phyloP scores from a whole-genome alignment of 2,797 vertebrate genomes.

The Anomalospiza imberbis region DNA sequence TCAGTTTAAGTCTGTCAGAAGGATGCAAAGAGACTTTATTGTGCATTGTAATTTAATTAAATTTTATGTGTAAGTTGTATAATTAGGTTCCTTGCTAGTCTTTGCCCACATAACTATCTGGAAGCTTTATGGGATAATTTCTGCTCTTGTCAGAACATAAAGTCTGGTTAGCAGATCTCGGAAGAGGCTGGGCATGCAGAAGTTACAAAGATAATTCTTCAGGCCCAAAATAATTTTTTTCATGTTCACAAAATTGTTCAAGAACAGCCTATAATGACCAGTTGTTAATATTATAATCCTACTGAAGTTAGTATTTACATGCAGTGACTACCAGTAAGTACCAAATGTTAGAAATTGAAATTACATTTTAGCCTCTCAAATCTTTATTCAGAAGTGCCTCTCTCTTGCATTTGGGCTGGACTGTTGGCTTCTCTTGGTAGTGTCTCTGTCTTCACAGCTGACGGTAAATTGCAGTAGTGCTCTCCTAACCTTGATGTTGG shows the following conservation, averaged over 20 bases:
- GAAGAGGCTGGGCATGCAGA: neutral
- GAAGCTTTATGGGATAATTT: neutral
- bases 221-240: neutral
- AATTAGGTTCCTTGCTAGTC: neutral
- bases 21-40: neutral
- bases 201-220: neutral
- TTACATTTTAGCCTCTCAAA: neutral
- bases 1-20: neutral
- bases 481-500: neutral
- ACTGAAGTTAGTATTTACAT: neutral
- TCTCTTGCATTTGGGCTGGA: neutral
- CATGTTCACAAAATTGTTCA: neutral
- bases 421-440: neutral
- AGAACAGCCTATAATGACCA: neutral
- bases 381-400: neutral
- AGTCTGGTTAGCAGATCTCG: neutral
- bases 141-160: neutral
- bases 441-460: neutral
- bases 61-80: neutral
- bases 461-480: neutral
- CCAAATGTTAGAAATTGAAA: neutral
- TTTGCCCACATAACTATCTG: neutral
- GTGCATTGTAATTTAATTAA: neutral
- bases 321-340: neutral
- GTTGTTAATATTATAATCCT: neutral